phyloP scores from a whole-genome alignment of 2,888 invertebrate species.

The Dusona sp. region DNA sequence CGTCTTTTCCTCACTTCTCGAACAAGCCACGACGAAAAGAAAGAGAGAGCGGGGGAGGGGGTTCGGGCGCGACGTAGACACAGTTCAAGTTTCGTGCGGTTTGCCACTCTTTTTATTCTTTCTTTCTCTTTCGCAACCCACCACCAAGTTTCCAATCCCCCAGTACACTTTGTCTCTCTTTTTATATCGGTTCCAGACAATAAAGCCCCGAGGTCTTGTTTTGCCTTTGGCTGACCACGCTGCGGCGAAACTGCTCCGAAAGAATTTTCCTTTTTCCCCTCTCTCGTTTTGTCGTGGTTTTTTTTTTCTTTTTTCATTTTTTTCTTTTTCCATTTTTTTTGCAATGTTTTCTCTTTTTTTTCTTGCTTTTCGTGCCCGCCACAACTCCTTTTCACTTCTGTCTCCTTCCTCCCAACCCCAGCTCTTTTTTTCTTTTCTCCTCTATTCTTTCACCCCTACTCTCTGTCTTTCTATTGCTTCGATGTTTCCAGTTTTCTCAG shows the following conservation, averaged over 20 bases:
- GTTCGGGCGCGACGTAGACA: constrained; percentile 1
- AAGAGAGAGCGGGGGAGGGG: not conserved
- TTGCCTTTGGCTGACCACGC: constrained; percentile 80
- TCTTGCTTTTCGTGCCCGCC: constrained; percentile 72
- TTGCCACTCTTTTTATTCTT: constrained; percentile 55
- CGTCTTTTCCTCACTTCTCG: constrained; percentile 5
- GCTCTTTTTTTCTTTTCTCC: constrained; percentile 54
- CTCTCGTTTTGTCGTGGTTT: constrained; percentile 37
- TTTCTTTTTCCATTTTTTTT: constrained; percentile 2
- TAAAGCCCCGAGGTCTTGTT: constrained; percentile 80
- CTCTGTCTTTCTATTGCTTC: constrained; percentile 24
- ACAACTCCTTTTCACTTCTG: constrained; percentile 70
- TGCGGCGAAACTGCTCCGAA: constrained; percentile 74
- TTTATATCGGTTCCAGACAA: constrained; percentile 82
- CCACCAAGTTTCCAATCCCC: constrained; percentile 17
- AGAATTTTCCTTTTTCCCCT: constrained; percentile 59
- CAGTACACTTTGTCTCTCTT: constrained; percentile 74
- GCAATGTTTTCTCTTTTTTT: constrained; percentile 68
- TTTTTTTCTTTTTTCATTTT: too few relatives aligned
- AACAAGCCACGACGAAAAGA: constrained; percentile 14
- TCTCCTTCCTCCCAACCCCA: constrained; percentile 21
- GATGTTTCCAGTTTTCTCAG: constrained; percentile 51
- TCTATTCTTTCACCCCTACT: constrained; percentile 63
- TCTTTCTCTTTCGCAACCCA: constrained; percentile 1
- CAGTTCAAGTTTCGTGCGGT: constrained; percentile 69